Evolutionary conservation across 1,140 invertebrate species (phyloP).

Genomic region (Drosophila nigrodunni): DNA sequence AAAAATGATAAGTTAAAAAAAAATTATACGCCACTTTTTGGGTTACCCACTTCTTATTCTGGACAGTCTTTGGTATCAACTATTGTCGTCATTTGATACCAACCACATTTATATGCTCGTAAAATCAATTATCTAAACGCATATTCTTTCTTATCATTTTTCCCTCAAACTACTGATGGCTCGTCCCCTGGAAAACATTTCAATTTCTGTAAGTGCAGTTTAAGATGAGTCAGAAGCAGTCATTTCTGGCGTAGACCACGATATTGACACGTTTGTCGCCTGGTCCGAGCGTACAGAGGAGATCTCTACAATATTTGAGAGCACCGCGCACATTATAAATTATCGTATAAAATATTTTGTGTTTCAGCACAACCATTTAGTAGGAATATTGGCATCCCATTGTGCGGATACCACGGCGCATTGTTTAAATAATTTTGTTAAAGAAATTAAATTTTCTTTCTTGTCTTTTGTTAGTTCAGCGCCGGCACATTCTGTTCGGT

Average conservation of each 20-base stretch:
- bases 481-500: conserved; percentile 45
- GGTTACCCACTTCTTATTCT: conserved; percentile 26
- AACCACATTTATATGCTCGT: conserved; percentile 22
- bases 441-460: conserved; percentile 16
- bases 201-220: conserved; percentile 18
- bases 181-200: not conserved
- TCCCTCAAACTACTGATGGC: not conserved
- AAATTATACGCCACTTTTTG: not conserved
- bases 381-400: conserved; percentile 61
- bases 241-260: conserved; percentile 8
- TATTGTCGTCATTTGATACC: not conserved
- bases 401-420: conserved; percentile 33
- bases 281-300: conserved; percentile 18
- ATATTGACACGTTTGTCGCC: conserved; percentile 57
- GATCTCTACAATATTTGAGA: conserved; percentile 25
- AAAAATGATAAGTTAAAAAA: not conserved
- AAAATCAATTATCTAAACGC: conserved; percentile 11
- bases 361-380: conserved; percentile 62
- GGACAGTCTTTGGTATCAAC: not conserved
- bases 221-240: not conserved
- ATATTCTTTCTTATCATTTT: conserved; percentile 27
- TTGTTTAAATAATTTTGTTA: conserved; percentile 10
- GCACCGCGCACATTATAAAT: conserved; percentile 47
- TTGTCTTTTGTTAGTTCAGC: conserved; percentile 14
- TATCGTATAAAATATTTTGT: conserved; percentile 73